Conservation (phyloP, 2,797 vertebrate species). For the Hypotaenidia okinawae region DNA sequence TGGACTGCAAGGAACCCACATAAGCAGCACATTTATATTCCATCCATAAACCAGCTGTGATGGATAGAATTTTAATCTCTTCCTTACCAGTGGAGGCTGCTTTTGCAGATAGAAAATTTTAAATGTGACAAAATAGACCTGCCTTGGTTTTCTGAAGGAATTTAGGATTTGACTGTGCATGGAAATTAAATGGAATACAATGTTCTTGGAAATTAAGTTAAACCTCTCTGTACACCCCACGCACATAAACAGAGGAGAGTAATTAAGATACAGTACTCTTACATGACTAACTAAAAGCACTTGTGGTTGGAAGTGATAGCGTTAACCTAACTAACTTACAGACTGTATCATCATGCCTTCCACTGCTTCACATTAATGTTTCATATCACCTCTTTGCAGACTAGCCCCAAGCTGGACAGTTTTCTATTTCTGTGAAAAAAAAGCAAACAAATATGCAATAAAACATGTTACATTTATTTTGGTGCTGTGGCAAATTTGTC, state of each 20-base stretch:
- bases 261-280: neutral
- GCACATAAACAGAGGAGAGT: neutral
- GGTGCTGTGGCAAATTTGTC: neutral
- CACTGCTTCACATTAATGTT: neutral
- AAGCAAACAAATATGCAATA: neutral
- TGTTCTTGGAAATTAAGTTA: slow-evolving; percentile 6
- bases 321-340: neutral
- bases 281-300: neutral
- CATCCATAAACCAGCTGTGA: neutral
- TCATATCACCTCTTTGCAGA: slow-evolving; percentile 27
- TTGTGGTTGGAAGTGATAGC: neutral
- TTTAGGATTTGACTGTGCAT: neutral
- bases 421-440: neutral
- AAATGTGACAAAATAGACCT: neutral
- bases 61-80: slow-evolving; percentile 35
- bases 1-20: neutral
- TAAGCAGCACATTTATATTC: neutral
- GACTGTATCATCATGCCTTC: neutral
- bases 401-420: slow-evolving; percentile 18
- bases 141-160: neutral
- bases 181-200: neutral
- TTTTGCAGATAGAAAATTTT: neutral
- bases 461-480: neutral
- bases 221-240: neutral
- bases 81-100: neutral